These are phyloP conservation scores for Morone chrysops DNA, from an alignment of 2,113 vertebrate genomes.

Conservation along the genomic window DNA sequence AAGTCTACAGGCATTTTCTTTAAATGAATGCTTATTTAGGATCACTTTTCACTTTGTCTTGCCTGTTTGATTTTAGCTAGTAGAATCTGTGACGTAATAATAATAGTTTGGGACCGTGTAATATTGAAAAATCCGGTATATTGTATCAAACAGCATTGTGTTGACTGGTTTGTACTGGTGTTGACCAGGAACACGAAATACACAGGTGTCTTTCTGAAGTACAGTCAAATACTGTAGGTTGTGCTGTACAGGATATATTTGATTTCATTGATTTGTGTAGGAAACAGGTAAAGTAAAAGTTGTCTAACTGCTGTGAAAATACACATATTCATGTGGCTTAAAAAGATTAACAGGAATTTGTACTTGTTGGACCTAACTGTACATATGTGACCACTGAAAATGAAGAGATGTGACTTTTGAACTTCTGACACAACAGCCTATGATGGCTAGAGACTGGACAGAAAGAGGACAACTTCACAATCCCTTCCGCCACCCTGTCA, in stretches of 20 bases:
- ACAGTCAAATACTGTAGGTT: conserved; percentile 15
- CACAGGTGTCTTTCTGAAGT: conserved; percentile 1
- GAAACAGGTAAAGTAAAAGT: conserved; percentile 8
- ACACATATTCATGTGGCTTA: not conserved
- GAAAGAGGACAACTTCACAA: not conserved
- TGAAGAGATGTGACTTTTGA: conserved; percentile 38
- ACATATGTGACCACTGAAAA: conserved; percentile 15
- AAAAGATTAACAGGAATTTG: not conserved
- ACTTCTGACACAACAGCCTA: not conserved
- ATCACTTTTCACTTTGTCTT: conserved; percentile 29
- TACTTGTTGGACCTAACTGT: conserved; percentile 20
- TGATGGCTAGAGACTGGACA: not conserved
- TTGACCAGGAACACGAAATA: conserved; percentile 29
- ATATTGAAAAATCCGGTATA: conserved; percentile 4
- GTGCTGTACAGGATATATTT: conserved; percentile 14
- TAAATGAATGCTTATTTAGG: conserved; percentile 9
- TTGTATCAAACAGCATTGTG: conserved; percentile 26
- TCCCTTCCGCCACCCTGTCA: not conserved
- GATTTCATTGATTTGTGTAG: not conserved
- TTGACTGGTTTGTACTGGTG: conserved; percentile 7
- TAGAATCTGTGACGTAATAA: conserved; percentile 16
- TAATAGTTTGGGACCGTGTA: conserved; percentile 7
- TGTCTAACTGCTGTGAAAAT: conserved; percentile 34
- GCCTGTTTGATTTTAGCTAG: conserved; percentile 15
- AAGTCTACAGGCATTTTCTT: conserved; percentile 1